A percentile compares a stretch with the other conserved stretches of the same genome.
phyloP scores from a whole-genome alignment of 2,113 vertebrate species.

The Proteles cristata region DNA sequence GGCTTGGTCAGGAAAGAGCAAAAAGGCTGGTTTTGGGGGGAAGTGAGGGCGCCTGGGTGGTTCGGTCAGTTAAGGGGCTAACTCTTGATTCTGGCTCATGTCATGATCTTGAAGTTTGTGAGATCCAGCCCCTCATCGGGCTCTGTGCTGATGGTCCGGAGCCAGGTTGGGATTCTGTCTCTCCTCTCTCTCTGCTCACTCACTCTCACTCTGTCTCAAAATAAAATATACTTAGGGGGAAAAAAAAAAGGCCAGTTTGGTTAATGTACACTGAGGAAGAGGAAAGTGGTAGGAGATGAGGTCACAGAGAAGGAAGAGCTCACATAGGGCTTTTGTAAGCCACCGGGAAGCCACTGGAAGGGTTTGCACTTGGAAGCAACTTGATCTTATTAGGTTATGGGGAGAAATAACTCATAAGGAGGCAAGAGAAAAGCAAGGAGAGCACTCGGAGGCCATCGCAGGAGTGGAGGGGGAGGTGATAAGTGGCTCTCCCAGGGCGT shows the following conservation, averaged over 20 bases:
- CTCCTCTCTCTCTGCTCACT: no score
- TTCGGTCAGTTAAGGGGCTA: no score
- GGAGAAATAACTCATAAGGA: not conserved
- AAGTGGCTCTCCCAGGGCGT: rapidly evolving
- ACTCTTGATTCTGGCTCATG: no score
- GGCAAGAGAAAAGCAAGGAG: not conserved
- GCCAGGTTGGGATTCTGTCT: no score
- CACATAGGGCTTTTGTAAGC: not conserved
- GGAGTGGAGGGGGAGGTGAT: not conserved
- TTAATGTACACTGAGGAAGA: not conserved
- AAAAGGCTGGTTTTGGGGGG: not conserved
- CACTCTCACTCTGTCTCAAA: no score
- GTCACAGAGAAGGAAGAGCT: not conserved
- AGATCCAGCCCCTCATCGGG: no score
- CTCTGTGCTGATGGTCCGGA: no score
- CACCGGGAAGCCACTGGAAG: not conserved
- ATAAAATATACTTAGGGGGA: no score
- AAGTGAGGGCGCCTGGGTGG: no score
- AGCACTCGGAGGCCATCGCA: not conserved
- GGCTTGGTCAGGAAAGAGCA: not conserved
- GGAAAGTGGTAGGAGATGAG: not conserved
- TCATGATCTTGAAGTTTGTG: no score
- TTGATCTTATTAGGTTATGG: not conserved
- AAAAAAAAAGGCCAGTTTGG: not conserved
- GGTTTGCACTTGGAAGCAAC: not conserved